Percentiles rank a stretch among this genome's conserved stretches.
Conservation (phyloP, 2,113 vertebrate genomes). For the Neomonachus schauinslandi region DNA sequence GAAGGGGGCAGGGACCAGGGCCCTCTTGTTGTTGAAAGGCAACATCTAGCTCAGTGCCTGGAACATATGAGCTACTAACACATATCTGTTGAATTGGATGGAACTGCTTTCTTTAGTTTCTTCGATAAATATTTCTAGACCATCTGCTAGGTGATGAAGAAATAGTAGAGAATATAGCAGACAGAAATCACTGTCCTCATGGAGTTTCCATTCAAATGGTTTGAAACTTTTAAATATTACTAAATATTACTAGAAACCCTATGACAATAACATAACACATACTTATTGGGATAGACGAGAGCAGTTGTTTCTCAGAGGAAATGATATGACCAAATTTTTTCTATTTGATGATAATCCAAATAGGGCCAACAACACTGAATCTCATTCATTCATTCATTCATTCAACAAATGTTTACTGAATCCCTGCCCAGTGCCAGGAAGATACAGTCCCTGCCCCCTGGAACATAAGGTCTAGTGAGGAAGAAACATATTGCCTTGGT, state of each 20-base stretch:
- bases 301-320: not conserved
- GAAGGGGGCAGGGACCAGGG: not conserved
- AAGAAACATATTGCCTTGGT: not conserved
- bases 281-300: not conserved
- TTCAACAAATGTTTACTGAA: not conserved
- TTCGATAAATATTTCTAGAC: not conserved
- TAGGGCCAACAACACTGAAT: not conserved
- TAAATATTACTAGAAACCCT: not conserved
- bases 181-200: not conserved
- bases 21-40: not conserved
- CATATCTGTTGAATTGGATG: not conserved
- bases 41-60: not conserved
- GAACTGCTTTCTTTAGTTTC: not conserved
- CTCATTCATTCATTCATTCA: not conserved
- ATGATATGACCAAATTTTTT: not conserved
- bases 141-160: not conserved
- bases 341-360: not conserved
- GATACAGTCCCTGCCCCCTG: not conserved
- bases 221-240: not conserved
- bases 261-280: not conserved
- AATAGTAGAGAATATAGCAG: not conserved
- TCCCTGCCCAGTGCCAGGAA: not conserved
- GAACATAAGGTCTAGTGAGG: not conserved
- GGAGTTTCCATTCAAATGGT: not conserved
- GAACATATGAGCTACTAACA: not conserved